Percentiles rank a stretch among this genome's conserved stretches.
Evolutionary conservation across 1,140 invertebrate genomes (phyloP).

Genomic region (Achroia grisella): DNA sequence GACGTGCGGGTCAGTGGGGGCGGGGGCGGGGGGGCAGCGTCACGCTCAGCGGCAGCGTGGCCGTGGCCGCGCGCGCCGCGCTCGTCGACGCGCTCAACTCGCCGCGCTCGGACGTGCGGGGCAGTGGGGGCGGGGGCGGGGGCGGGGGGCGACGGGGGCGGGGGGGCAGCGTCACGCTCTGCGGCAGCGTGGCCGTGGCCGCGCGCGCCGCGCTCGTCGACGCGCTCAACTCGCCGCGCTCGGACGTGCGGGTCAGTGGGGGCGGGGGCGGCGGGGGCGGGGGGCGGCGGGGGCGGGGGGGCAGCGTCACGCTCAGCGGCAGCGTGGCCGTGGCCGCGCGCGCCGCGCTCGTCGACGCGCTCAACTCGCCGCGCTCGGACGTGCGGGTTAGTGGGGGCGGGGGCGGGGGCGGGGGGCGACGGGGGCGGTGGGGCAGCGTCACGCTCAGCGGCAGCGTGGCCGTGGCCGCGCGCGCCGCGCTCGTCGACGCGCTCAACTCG

Average conservation of each 20-base stretch:
- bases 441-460: constrained; percentile 81
- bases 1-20: constrained; percentile 77
- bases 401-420: constrained; percentile 75
- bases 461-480: constrained; percentile 75
- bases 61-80: constrained; percentile 75
- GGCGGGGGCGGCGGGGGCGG: constrained; percentile 77
- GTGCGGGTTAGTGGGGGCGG: too few species aligned
- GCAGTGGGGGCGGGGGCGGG: constrained; percentile 69
- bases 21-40: constrained; percentile 69
- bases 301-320: constrained; percentile 81
- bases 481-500: constrained; percentile 84
- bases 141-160: constrained; percentile 69
- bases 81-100: constrained; percentile 85
- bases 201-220: constrained; percentile 78
- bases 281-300: constrained; percentile 72
- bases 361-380: constrained; percentile 78
- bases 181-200: constrained; percentile 78
- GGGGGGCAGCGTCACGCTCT: constrained; percentile 80
- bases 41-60: constrained; percentile 81
- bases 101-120: too few species aligned
- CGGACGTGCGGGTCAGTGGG: too few species aligned
- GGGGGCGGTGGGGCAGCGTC: constrained; percentile 60
- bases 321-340: constrained; percentile 77
- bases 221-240: constrained; percentile 80
- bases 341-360: constrained; percentile 78